Base-by-base conservation (phyloP, 2,888 invertebrate genomes). In the Scaptomyza caliginosa region DNA sequence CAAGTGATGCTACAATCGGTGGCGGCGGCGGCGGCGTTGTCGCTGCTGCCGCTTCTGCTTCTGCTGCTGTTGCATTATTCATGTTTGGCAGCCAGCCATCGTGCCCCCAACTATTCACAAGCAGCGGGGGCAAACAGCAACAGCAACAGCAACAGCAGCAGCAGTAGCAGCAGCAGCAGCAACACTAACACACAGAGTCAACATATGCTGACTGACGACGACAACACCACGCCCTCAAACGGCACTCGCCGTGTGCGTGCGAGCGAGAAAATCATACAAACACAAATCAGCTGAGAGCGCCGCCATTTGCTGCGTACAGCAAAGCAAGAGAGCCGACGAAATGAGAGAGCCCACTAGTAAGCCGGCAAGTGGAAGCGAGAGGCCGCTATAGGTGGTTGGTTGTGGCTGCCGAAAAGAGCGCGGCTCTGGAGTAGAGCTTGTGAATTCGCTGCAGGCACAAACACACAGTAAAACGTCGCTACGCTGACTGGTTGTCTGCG, bases 261-360 rank as follows among this genome's bases (percentile, higher is more conserved):
- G 64, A 83, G 77, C 65, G 81, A 73, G 75, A 68, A 34, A 63
- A 64, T 26, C 43, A 68, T 77, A 82, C 60, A 65, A 67, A 66
- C 77, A 65, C 71, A 67, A 83, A 76, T 83, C 81, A 78, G 84
- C 84, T 81, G 84, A 82, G 84, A 82, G 84, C 78, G 74, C 81
- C 81, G 81, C 81, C 81, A 82, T 82, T 82, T 82, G 81, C 75
- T 64, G 67, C 54, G 52, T 57, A 46, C 49, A 46, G 13, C 17
- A 8, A 8, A 55, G 38, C 52, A 52, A 48, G 69, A 48, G 63
- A 62, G 62, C 58, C 26, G 10, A 8, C 34, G n/a, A 50, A 34
- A 28, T 21, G 39, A 46, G 75, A 24, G 68, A 55, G 64, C 3
- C 16, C 63, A 74, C 45, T 13, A 46, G 24, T 10, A 45, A 42